Evolutionary conservation across 1,140 invertebrate species (phyloP).

Genomic region (Portunus trituberculatus): DNA sequence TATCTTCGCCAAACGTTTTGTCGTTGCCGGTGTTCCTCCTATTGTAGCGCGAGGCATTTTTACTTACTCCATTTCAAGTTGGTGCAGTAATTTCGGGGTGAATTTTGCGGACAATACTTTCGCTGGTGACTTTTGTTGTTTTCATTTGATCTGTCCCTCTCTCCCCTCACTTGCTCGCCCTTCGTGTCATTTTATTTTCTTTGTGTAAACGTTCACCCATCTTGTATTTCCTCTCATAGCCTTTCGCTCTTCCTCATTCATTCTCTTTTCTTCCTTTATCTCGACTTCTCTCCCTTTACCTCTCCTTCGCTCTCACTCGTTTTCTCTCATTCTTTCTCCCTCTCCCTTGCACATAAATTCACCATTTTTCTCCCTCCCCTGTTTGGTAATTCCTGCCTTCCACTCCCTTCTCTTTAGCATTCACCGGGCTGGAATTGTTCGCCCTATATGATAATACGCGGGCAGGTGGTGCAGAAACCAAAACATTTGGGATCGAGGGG

Average conservation of each 20-base stretch:
- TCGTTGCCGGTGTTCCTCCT: too few species aligned
- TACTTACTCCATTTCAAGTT: neutral
- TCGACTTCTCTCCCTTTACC: conserved; percentile 17
- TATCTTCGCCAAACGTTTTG: too few species aligned
- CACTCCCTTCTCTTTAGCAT: conserved; percentile 64
- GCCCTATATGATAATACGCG: conserved; percentile 65
- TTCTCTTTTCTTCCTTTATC: conserved; percentile 30
- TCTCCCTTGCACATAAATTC: conserved; percentile 56
- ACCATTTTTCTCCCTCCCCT: conserved; percentile 50
- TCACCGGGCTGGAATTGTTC: conserved; percentile 65
- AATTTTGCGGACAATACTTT: neutral
- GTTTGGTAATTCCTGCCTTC: conserved; percentile 60
- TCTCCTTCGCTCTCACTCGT: conserved; percentile 35
- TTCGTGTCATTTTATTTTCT: conserved; percentile 24
- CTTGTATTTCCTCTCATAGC: conserved; percentile 22
- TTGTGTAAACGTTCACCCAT: conserved; percentile 5
- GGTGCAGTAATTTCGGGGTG: neutral
- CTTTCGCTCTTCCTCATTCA: conserved; percentile 13
- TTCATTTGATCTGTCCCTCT: conserved; percentile 5
- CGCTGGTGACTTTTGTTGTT: neutral
- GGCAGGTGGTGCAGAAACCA: conserved; percentile 52
- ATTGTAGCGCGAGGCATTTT: too few species aligned
- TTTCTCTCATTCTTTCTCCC: conserved; percentile 57
- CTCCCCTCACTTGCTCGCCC: neutral
- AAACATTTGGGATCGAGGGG: conserved; percentile 61